A percentile compares a stretch with the other conserved stretches of the same genome.
phyloP scores from a whole-genome alignment of 64 coral and sea anemone genomes.

The Porites australiensis region DNA sequence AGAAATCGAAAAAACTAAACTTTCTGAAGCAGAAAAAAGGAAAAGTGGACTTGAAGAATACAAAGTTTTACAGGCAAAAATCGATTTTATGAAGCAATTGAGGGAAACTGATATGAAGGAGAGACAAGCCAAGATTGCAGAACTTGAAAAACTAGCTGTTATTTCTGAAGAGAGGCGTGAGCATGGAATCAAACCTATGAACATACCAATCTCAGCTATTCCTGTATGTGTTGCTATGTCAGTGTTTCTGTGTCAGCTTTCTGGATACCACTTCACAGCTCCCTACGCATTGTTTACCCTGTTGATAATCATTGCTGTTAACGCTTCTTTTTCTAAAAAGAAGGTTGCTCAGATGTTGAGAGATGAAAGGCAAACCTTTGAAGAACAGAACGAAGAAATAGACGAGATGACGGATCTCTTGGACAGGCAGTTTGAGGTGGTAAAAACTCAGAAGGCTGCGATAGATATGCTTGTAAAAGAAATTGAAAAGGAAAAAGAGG shows the following conservation, averaged over 20 bases:
- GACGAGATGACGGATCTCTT: conserved; percentile 83
- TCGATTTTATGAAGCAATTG: conserved; percentile 78
- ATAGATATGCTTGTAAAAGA: conserved; percentile 84
- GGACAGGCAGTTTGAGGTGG: conserved; percentile 88
- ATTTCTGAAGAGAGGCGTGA: conserved; percentile 20
- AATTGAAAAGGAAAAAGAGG: conserved; percentile 86
- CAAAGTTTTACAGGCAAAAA: conserved; percentile 75
- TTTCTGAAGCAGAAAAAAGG: conserved; percentile 81
- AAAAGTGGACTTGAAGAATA: conserved; percentile 81
- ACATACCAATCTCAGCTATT: conserved; percentile 14
- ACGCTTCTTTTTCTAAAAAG: conserved; percentile 72
- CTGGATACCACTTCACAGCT: conserved; percentile 41
- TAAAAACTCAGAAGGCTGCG: conserved; percentile 81
- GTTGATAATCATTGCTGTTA: conserved; percentile 50
- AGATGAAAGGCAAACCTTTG: conserved; percentile 75
- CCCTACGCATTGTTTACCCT: conserved; percentile 38
- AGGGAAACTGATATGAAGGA: conserved; percentile 60
- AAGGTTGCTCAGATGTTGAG: conserved; percentile 69
- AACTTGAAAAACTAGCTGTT: conserved; percentile 47
- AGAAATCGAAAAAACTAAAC: conserved; percentile 76
- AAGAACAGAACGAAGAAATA: conserved; percentile 86
- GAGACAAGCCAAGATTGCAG: conserved; percentile 55
- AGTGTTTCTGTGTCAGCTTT: conserved; percentile 60
- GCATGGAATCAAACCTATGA: conserved; percentile 25
- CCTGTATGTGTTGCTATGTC: conserved; percentile 76